phyloP scores from a whole-genome alignment of 2,888 invertebrate species.

The Troides helena region DNA sequence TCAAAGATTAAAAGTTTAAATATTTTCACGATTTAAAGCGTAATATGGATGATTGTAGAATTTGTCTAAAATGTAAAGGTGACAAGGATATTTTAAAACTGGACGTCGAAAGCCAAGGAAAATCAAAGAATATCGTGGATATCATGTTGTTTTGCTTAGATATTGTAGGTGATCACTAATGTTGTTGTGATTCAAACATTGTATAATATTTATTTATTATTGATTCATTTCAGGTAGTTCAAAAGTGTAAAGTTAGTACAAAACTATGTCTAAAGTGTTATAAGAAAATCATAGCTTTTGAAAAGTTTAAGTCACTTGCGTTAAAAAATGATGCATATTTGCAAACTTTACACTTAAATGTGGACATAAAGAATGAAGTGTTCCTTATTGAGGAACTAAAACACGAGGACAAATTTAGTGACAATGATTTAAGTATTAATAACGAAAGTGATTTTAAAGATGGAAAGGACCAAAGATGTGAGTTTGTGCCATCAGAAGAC shows the following conservation, averaged over 20 bases:
- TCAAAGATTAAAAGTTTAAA: not conserved
- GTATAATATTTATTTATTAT: slow-evolving; percentile 15
- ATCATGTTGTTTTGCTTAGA: slow-evolving; percentile 59
- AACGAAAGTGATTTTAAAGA: slow-evolving; percentile 32
- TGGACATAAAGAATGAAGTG: slow-evolving; percentile 39
- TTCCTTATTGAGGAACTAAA: slow-evolving; percentile 32
- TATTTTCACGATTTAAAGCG: not conserved
- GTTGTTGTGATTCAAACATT: not conserved
- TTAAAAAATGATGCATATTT: slow-evolving; percentile 54
- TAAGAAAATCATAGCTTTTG: slow-evolving; percentile 52
- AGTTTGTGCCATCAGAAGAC: slow-evolving; percentile 53
- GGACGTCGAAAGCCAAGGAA: slow-evolving; percentile 37
- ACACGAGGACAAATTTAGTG: slow-evolving; percentile 26
- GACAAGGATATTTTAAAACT: slow-evolving; percentile 49
- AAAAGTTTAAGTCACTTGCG: slow-evolving; percentile 60
- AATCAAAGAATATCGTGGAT: slow-evolving; percentile 42
- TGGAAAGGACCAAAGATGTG: slow-evolving; percentile 17
- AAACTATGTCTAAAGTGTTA: slow-evolving; percentile 62
- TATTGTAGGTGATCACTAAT: slow-evolving; percentile 39
- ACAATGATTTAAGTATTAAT: slow-evolving; percentile 28
- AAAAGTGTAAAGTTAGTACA: slow-evolving; percentile 47
- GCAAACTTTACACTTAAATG: slow-evolving; percentile 36
- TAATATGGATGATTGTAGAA: slow-evolving; percentile 44
- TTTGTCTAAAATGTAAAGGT: slow-evolving; percentile 48
- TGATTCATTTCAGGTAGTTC: slow-evolving; percentile 45